Percentiles rank a stretch among this genome's conserved stretches.
Evolutionary conservation across 2,113 vertebrate genomes (phyloP).

Genomic region (Bettongia penicillata): DNA sequence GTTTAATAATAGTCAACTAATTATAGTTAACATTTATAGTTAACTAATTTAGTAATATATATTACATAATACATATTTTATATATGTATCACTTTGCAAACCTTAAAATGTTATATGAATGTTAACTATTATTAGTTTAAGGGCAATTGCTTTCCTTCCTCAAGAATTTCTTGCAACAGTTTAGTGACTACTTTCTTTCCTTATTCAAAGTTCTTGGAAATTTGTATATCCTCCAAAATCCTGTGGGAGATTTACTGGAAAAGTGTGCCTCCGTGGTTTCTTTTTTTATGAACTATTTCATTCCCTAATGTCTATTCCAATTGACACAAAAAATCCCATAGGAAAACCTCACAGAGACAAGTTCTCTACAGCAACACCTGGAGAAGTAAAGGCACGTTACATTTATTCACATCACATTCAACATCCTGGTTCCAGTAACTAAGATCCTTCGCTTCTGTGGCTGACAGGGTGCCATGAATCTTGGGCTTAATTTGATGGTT

Average conservation of each 20-base stretch:
- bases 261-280: rapidly evolving
- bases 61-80: no score
- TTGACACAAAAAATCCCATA: not conserved
- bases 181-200: rapidly evolving
- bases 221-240: rapidly evolving
- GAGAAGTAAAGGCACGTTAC: rapidly evolving
- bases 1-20: no score
- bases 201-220: not conserved
- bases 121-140: not conserved
- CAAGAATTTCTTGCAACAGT: not conserved
- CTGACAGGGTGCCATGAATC: not conserved
- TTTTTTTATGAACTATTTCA: not conserved
- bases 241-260: not conserved
- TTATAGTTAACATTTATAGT: no score
- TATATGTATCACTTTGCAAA: not conserved
- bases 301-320: not conserved
- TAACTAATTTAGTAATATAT: no score
- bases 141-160: not conserved
- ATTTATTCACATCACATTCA: rapidly evolving
- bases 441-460: not conserved
- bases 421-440: not conserved
- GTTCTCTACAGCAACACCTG: not conserved
- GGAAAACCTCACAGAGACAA: not conserved
- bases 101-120: not conserved
- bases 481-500: not conserved